These are phyloP conservation scores for Drosophila littoralis DNA, from an alignment of 1,140 invertebrate species.

Conservation along the genomic window DNA sequence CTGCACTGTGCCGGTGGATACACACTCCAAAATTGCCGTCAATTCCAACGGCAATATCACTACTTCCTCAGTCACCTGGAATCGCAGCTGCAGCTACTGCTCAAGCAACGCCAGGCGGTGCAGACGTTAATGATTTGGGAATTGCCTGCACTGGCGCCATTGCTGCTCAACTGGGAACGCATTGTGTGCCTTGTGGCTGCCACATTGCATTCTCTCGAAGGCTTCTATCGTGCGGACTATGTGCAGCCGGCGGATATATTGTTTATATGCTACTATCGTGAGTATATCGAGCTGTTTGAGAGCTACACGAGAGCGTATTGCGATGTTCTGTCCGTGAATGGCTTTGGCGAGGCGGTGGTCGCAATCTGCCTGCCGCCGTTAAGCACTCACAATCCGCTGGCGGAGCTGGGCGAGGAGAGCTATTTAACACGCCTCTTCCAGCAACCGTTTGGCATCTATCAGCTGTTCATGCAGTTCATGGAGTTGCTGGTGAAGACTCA, in stretches of 20 bases:
- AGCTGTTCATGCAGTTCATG: conserved; percentile 73
- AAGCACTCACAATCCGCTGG: conserved; percentile 49
- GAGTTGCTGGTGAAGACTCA: conserved; percentile 64
- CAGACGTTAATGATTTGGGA: conserved; percentile 64
- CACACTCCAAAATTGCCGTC: conserved; percentile 70
- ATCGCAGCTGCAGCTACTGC: conserved; percentile 66
- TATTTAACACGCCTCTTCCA: conserved; percentile 72
- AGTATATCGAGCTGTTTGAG: conserved; percentile 90
- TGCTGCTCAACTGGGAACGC: conserved; percentile 86
- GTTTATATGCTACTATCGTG: conserved; percentile 89
- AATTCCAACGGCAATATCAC: conserved; percentile 72
- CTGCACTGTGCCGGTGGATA: conserved; percentile 56
- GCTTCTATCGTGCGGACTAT: conserved; percentile 87
- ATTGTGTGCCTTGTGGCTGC: conserved; percentile 89
- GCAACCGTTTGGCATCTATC: conserved; percentile 74
- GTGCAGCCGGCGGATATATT: conserved; percentile 87
- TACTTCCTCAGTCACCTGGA: conserved; percentile 70
- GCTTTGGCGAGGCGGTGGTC: conserved; percentile 74
- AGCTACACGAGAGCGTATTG: conserved; percentile 90
- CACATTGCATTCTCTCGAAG: conserved; percentile 88
- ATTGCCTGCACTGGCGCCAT: conserved; percentile 72
- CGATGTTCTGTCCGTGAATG: conserved; percentile 89
- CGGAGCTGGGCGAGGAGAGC: conserved; percentile 67
- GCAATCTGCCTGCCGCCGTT: conserved; percentile 43
- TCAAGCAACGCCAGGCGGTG: conserved; percentile 67